These are phyloP conservation scores for Dendrocopos noguchii DNA, from an alignment of 2,113 vertebrate species.

Conservation along the genomic window DNA sequence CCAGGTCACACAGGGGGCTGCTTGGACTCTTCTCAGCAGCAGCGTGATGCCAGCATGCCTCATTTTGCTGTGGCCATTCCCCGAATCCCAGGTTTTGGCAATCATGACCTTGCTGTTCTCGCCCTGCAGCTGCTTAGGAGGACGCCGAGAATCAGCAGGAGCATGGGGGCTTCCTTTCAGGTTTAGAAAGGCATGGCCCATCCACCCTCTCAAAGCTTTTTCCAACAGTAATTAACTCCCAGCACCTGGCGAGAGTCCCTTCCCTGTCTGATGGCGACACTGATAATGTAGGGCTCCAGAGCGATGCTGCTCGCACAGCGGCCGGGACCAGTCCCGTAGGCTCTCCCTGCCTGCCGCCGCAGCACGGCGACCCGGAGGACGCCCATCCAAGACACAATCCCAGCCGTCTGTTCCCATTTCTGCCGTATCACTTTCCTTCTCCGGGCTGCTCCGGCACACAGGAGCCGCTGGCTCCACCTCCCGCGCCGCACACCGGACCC, in stretches of 20 bases:
- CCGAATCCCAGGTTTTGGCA: neutral
- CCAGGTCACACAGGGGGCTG: neutral
- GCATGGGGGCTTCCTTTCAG: neutral
- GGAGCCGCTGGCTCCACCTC: neutral
- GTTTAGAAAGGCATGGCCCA: neutral
- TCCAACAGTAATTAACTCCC: neutral
- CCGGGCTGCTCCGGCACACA: neutral
- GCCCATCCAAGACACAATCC: neutral
- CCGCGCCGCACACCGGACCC: neutral
- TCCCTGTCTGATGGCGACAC: neutral
- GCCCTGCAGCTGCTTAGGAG: neutral
- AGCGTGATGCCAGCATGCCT: neutral
- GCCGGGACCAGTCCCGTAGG: neutral
- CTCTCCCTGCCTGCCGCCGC: neutral
- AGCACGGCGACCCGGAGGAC: neutral
- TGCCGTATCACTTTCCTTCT: constrained; percentile 10
- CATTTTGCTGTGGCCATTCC: neutral
- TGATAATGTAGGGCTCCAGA: neutral
- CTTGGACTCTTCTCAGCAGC: neutral
- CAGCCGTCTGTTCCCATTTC: constrained; percentile 13
- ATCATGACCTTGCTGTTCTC: neutral
- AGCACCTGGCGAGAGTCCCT: neutral
- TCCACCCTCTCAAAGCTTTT: neutral
- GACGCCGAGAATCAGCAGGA: neutral
- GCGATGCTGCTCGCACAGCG: neutral